Conservation (phyloP, 2,888 invertebrate genomes). For the Argyra leucocephala region DNA sequence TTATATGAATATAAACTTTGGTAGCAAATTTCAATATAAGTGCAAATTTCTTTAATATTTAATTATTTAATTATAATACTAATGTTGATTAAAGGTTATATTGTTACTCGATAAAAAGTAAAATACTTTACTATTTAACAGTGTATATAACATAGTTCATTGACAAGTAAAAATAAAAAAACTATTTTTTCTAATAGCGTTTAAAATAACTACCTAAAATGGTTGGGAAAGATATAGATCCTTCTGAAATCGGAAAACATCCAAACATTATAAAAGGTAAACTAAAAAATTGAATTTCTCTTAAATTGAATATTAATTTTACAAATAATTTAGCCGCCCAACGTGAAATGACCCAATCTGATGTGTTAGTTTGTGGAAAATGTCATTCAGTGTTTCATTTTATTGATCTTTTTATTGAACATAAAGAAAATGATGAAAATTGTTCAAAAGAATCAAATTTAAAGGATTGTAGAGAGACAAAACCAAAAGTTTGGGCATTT, state of each 20-base stretch:
- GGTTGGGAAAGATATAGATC: constrained; percentile 46
- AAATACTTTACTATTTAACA: neutral
- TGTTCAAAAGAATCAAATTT: constrained; percentile 56
- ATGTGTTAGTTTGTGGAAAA: constrained; percentile 74
- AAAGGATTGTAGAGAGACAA: constrained; percentile 51
- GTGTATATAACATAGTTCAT: neutral
- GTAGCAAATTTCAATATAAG: no score
- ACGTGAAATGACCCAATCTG: constrained; percentile 63
- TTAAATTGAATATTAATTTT: neutral
- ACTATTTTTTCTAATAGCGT: no score
- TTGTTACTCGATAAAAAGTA: neutral
- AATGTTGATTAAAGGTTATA: neutral
- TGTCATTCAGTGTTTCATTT: constrained; percentile 73
- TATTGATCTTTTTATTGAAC: constrained; percentile 66
- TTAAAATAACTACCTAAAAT: constrained; percentile 24
- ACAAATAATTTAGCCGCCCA: constrained; percentile 52
- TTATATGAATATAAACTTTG: no score
- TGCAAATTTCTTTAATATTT: no score
- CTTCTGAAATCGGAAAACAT: constrained; percentile 55
- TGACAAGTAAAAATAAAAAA: neutral
- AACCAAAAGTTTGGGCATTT: constrained; percentile 79
- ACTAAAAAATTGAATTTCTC: neutral
- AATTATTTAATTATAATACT: neutral
- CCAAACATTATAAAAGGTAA: constrained; percentile 54
- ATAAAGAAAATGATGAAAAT: constrained; percentile 47